These are phyloP conservation scores for Thymallus thymallus DNA, from an alignment of 2,113 vertebrate genomes.

Conservation along the genomic window DNA sequence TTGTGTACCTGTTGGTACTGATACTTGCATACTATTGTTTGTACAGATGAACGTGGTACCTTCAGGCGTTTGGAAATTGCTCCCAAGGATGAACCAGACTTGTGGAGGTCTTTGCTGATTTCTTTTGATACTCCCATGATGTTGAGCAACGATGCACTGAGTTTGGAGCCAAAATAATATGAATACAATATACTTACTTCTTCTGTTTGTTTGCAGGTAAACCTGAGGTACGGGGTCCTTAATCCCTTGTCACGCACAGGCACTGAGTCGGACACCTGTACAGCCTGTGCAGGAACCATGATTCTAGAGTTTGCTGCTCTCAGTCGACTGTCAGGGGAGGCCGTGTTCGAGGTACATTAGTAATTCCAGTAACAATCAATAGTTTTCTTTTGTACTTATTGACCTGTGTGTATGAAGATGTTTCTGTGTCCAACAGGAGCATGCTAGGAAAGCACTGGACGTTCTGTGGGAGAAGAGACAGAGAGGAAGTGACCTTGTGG, in stretches of 20 bases:
- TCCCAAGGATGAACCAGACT: too few species aligned
- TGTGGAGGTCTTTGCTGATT: too few species aligned
- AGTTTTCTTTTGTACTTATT: not conserved
- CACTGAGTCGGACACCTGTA: slow-evolving; percentile 96
- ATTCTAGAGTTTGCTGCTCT: slow-evolving; percentile 98
- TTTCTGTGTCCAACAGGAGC: slow-evolving; percentile 70
- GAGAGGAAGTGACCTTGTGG: slow-evolving; percentile 94
- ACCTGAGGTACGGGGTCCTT: slow-evolving; percentile 90
- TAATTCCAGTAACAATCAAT: too few species aligned
- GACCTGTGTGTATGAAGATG: not conserved
- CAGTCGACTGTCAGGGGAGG: slow-evolving; percentile 92
- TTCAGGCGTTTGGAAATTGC: too few species aligned
- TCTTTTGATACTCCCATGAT: too few species aligned
- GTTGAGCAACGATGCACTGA: too few species aligned
- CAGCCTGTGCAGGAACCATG: slow-evolving; percentile 96
- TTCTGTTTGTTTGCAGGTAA: slow-evolving; percentile 76
- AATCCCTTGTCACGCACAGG: slow-evolving; percentile 85
- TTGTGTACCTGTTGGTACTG: too few species aligned
- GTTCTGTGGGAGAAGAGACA: slow-evolving; percentile 98
- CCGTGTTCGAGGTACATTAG: slow-evolving; percentile 88
- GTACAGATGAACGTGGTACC: too few species aligned
- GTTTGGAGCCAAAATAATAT: not conserved
- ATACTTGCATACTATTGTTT: too few species aligned
- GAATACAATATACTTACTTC: not conserved
- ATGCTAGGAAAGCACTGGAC: slow-evolving; percentile 93